Percentiles rank a stretch among this genome's conserved stretches.
Evolutionary conservation across 2,888 invertebrate genomes (phyloP).

Genomic region (Osmoderma eremita): DNA sequence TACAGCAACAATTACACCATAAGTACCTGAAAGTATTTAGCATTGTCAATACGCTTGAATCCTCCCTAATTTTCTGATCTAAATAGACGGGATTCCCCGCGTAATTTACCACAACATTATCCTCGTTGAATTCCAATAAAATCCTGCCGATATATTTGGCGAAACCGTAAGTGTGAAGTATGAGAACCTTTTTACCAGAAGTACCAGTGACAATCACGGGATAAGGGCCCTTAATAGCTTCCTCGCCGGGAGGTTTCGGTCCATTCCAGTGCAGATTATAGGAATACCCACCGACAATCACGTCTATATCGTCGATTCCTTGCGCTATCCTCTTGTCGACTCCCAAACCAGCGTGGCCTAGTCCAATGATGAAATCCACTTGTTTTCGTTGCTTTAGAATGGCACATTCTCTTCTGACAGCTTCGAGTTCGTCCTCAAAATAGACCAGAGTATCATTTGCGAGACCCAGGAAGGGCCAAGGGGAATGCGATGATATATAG

Average conservation of each 20-base stretch:
- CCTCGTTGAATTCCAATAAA: conserved; percentile 73
- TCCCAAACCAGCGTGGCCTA: conserved; percentile 88
- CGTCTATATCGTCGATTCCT: conserved; percentile 80
- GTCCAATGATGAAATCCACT: conserved; percentile 84
- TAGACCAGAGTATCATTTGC: conserved; percentile 76
- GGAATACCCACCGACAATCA: conserved; percentile 91
- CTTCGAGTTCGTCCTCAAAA: conserved; percentile 18
- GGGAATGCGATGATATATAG: conserved; percentile 75
- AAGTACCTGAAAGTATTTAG: conserved; percentile 68
- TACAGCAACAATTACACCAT: too few relatives aligned
- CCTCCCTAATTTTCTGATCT: conserved; percentile 73
- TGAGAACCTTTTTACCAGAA: conserved; percentile 78
- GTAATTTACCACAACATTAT: conserved; percentile 72
- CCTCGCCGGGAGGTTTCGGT: conserved; percentile 62
- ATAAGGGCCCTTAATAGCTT: conserved; percentile 75
- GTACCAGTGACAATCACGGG: conserved; percentile 78
- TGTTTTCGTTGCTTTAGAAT: conserved; percentile 65
- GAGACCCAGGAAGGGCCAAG: conserved; percentile 62
- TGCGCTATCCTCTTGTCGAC: conserved; percentile 81
- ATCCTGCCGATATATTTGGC: conserved; percentile 90
- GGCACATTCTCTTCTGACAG: conserved; percentile 16
- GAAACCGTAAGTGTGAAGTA: conserved; percentile 89
- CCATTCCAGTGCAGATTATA: conserved; percentile 90
- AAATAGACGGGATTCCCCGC: conserved; percentile 64
- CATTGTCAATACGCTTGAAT: conserved; percentile 70